Percentiles rank a stretch among this genome's conserved stretches.
phyloP scores from a whole-genome alignment of 2,888 invertebrate genomes.

The Dolichomitus sp. region DNA sequence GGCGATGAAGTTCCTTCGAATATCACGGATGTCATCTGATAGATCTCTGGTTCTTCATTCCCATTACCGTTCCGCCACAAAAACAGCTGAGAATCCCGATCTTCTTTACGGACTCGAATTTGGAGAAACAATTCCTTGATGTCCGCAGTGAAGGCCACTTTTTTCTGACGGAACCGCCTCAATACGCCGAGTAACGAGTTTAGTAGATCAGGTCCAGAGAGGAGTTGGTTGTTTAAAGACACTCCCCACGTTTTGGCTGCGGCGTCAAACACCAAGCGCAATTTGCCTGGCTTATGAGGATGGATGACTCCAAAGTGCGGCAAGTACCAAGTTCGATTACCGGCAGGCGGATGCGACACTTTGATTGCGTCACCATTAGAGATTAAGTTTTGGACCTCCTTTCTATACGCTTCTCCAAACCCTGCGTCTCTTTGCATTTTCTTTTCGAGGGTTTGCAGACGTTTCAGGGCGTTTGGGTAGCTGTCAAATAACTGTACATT shows the following conservation, averaged over 20 bases:
- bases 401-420: not conserved
- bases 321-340: constrained; percentile 50
- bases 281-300: constrained; percentile 72
- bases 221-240: too few species aligned
- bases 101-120: constrained; percentile 71
- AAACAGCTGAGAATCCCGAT: constrained; percentile 71
- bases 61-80: constrained; percentile 61
- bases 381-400: constrained; percentile 15
- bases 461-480: constrained; percentile 2
- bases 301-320: constrained; percentile 71
- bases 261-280: constrained; percentile 76
- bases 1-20: constrained; percentile 62
- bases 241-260: too few species aligned
- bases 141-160: constrained; percentile 5
- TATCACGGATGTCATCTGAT: constrained; percentile 72
- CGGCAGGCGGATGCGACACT: not conserved
- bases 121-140: not conserved
- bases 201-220: too few species aligned
- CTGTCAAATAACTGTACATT: not conserved
- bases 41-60: constrained; percentile 47
- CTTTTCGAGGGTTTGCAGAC: constrained; percentile 24
- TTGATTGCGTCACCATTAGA: constrained; percentile 5
- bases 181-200: too few species aligned
- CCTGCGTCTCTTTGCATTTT: constrained; percentile 22
- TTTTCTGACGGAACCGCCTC: too few species aligned